Evolutionary conservation across 1,140 invertebrate genomes (phyloP).

Genomic region (Drosophila eugracilis): DNA sequence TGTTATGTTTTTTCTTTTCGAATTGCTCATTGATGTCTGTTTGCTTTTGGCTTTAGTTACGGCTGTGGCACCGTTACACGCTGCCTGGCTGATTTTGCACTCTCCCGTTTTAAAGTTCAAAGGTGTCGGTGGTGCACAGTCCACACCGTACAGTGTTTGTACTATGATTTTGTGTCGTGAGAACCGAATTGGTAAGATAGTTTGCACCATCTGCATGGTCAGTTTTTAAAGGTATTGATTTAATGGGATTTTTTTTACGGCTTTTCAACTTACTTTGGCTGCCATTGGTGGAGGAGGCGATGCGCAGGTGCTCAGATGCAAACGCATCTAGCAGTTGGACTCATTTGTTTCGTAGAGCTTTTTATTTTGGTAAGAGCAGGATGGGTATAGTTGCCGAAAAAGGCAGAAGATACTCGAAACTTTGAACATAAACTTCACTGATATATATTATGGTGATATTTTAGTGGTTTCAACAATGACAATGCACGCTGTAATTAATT

Average conservation of each 20-base stretch:
- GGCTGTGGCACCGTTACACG: constrained; percentile 44
- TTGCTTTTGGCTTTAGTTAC: constrained; percentile 62
- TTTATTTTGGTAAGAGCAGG: constrained; percentile 36
- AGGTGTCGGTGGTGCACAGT: constrained; percentile 65
- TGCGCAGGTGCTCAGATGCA: constrained; percentile 37
- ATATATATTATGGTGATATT: background rate
- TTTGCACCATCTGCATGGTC: constrained; percentile 42
- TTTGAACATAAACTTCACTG: constrained; percentile 40
- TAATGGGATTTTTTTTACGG: background rate
- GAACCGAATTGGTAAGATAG: constrained; percentile 61
- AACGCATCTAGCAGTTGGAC: constrained; percentile 39
- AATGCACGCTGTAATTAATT: constrained; percentile 48
- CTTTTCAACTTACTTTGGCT: constrained; percentile 60
- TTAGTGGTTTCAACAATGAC: constrained; percentile 18
- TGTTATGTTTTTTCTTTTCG: constrained; percentile 52
- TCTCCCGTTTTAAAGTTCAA: constrained; percentile 81
- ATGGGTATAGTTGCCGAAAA: constrained; percentile 45
- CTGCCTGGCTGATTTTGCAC: constrained; percentile 55
- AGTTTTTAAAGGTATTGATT: constrained; percentile 11
- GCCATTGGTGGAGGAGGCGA: constrained; percentile 64
- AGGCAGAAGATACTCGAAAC: constrained; percentile 25
- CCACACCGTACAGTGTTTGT: constrained; percentile 43
- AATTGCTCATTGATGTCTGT: constrained; percentile 74
- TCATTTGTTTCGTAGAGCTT: constrained; percentile 46
- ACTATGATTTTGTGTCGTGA: constrained; percentile 58